These are phyloP conservation scores for Lasioglossum zephyrum DNA, from an alignment of 2,888 invertebrate species.

Conservation along the genomic window DNA sequence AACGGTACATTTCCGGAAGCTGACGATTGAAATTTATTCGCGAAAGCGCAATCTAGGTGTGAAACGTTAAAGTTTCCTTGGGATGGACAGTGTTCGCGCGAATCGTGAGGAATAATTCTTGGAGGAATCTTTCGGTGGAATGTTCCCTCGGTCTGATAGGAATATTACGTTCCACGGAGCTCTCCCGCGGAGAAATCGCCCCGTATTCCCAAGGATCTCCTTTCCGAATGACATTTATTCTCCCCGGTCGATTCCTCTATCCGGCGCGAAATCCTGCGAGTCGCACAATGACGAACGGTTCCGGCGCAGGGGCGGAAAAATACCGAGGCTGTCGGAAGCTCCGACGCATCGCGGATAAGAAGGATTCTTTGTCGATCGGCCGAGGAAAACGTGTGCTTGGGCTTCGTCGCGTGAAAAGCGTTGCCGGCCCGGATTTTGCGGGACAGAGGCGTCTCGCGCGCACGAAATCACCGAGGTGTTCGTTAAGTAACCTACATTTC, in stretches of 20 bases:
- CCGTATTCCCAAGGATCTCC: not conserved
- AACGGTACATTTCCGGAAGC: not conserved
- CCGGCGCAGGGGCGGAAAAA: constrained; percentile 10
- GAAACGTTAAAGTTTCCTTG: not conserved
- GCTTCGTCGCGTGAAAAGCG: constrained; percentile 42
- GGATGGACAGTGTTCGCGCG: not conserved
- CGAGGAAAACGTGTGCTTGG: not conserved
- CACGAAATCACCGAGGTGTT: constrained; percentile 51
- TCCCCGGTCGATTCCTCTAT: not conserved
- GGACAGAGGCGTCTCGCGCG: constrained; percentile 39
- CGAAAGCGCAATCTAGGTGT: not conserved
- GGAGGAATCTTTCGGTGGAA: not conserved
- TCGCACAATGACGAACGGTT: not conserved
- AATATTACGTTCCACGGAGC: constrained; percentile 4
- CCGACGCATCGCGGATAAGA: constrained; percentile 30
- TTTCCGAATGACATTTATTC: not conserved
- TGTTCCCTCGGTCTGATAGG: not conserved
- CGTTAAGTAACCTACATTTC: constrained; percentile 64
- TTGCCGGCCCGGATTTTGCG: constrained; percentile 42
- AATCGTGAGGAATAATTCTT: not conserved
- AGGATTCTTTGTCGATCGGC: constrained; percentile 39
- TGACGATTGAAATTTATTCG: not conserved
- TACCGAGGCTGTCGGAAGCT: constrained; percentile 17
- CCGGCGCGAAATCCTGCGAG: constrained; percentile 2
- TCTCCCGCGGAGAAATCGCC: not conserved